Conservation (phyloP, 2,888 invertebrate genomes). For the Mechanitis mazaeus region DNA sequence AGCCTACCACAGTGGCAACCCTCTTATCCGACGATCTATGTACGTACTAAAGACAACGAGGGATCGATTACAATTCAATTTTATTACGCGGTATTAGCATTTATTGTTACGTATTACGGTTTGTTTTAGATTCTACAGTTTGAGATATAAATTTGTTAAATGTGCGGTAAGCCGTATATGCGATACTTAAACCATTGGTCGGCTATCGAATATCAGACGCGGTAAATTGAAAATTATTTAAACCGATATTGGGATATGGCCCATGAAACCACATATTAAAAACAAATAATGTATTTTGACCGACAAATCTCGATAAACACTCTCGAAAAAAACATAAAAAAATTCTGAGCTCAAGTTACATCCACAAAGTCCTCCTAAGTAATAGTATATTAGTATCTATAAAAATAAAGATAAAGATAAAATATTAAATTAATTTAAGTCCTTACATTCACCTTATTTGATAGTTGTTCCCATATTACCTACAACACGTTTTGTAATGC, state of each 20-base stretch:
- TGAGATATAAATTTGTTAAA: conserved; percentile 20
- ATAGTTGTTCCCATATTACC: neutral
- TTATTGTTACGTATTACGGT: conserved; percentile 17
- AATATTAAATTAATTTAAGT: too few species aligned
- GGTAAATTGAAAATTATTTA: conserved; percentile 49
- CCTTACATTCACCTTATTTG: too few species aligned
- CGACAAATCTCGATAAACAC: neutral
- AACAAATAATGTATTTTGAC: conserved; percentile 20
- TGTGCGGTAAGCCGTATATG: conserved; percentile 27
- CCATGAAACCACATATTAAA: conserved; percentile 47
- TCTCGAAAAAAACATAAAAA: neutral
- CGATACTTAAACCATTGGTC: conserved; percentile 28
- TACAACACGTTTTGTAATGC: conserved; percentile 17
- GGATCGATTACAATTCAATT: conserved; percentile 26
- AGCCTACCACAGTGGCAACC: conserved; percentile 62
- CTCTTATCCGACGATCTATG: conserved; percentile 52
- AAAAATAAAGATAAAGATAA: too few species aligned
- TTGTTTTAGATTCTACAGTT: conserved; percentile 13
- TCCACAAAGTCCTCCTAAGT: neutral
- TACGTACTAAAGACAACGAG: conserved; percentile 37
- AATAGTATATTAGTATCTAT: too few species aligned
- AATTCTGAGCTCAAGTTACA: neutral
- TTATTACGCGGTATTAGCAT: conserved; percentile 19
- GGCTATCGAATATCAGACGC: conserved; percentile 53
- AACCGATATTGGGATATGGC: conserved; percentile 50